Evolutionary conservation across 2,888 invertebrate genomes (phyloP), one percentile per base, ranked within the genome.

Genomic region (Agonum fuliginosum): DNA sequence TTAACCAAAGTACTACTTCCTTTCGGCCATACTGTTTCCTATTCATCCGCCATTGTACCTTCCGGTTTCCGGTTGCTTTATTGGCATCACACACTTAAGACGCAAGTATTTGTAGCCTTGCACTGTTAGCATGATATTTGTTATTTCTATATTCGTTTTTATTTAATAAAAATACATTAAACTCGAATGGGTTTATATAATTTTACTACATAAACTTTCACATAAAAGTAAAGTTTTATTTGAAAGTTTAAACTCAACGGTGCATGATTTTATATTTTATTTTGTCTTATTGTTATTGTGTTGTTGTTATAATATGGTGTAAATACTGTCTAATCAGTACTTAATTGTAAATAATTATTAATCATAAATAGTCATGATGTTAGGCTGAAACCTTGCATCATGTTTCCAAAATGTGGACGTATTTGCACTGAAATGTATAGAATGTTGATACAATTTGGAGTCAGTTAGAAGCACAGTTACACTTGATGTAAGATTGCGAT

Each of bases 401-500:
- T 27, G 14, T 17, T 62, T 30, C 19, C 30, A 12, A 62, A 62
- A 30, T 14, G 4, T 37, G 41, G 41, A 65, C 24, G 67, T 67
- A 67, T 67, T 67, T 37, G 67, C 67, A 41, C 67, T 65, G n/a
- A 67, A n/a, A n/a, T 67, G 17, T 30, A 24, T 65, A 34, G 24
- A 41, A 67, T 37, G 20, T 37, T 62, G 14, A 46, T 46, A 17
- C 37, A 37, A 37, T 24, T 54, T 54, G 17, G 12, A 41, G 41
- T 67, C 67, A 43, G 22, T 67, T 54, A 54, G 24, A 67, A 67
- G 20, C 30, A 62, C 17, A 62, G 27, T 62, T 62, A 37, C 46
- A 30, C 62, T 78, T 78, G 80, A 83, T 83, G 34, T 67, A 67
- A 41, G 37, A 67, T 67, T 67, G 30, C 12, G 24, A 58, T 27